Percentiles rank a stretch among this genome's conserved stretches.
Conservation (phyloP, 1,140 invertebrate species). For the Brachystomella parvula region DNA sequence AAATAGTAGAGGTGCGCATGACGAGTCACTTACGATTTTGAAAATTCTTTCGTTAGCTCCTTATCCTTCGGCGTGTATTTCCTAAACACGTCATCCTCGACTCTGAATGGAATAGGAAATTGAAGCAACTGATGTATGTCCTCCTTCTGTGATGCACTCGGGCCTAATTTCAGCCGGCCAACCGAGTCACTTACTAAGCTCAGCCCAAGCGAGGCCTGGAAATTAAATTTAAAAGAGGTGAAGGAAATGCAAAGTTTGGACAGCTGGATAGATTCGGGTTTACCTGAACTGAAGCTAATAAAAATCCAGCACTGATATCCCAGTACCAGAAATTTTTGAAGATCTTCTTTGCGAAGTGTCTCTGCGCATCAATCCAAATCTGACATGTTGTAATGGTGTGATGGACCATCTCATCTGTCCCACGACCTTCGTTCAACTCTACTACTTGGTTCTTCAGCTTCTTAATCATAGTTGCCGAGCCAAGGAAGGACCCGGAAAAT, state of each 20-base stretch:
- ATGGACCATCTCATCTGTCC: not conserved
- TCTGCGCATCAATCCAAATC: conserved; percentile 51
- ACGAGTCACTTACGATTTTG: not conserved
- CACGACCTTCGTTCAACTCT: not conserved
- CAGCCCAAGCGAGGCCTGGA: conserved; percentile 15
- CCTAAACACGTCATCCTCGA: not conserved
- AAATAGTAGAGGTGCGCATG: not conserved
- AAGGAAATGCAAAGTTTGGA: not conserved
- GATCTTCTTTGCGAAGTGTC: conserved; percentile 51
- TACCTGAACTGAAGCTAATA: conserved; percentile 53
- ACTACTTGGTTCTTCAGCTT: conserved; percentile 23
- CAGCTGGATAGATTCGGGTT: conserved; percentile 37
- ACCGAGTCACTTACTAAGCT: conserved; percentile 14
- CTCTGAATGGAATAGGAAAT: conserved; percentile 19
- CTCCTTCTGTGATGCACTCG: not conserved
- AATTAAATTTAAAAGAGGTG: not conserved
- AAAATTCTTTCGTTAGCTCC: not conserved
- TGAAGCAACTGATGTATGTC: conserved; percentile 3
- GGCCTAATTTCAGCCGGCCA: conserved; percentile 6
- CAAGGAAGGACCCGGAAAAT: conserved; percentile 32
- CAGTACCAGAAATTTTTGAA: conserved; percentile 52
- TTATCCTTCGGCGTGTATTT: too few species aligned
- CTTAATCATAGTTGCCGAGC: conserved; percentile 29
- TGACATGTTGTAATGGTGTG: conserved; percentile 38
- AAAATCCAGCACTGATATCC: conserved; percentile 56